Evolutionary conservation across 2,113 vertebrate species (phyloP), one percentile per base, ranked within the genome.

Genomic region (Tachysurus fulvidraco): DNA sequence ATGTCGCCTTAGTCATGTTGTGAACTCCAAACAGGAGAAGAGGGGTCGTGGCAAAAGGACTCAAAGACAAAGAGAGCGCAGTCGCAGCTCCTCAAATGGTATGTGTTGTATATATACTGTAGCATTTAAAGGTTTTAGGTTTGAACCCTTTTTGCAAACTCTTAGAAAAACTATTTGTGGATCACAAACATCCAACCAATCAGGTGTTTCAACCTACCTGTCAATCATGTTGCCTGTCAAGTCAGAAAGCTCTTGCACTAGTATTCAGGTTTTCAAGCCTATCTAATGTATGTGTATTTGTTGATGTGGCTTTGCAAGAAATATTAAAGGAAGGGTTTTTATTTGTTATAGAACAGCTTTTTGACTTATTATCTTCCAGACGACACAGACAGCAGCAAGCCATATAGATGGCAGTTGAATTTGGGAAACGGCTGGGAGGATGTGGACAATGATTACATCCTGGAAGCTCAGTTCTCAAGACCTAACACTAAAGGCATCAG

Each of bases 401-500:
- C 3, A 19, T 94, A 91, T 86, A 88, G 90, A 87, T 95, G 94
- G 94, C 94, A 95, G 90, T 12, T 95, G 73, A 67, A 92, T 6
- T 30, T 83, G 36, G 88, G 90, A 59, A 44, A 19, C 0, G 85
- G 77, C 71, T 95, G 94, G 94, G 28, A 59, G 57, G 90, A 94
- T 52, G 52, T 95, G 16, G 71, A 46, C 2, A 92, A 94, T 17
- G 93, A 94, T 89, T 89, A 94, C 21, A 16, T 95, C 0, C 88
- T 95, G 0, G 94, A 95, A 78, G 94, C 93, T n/a, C 94, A 94
- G 80, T 95, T 91, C 84, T 93, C 90, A 0, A 91, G 90, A 62
- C 94, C 94, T 7, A 87, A 90, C 59, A 91, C 41, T 36, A 93
- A 92, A 84, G 89, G 93, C 82, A 94, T 95, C 19, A 93, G 82